Conservation (phyloP, 1,140 invertebrate genomes). For the Philaenus spumarius region DNA sequence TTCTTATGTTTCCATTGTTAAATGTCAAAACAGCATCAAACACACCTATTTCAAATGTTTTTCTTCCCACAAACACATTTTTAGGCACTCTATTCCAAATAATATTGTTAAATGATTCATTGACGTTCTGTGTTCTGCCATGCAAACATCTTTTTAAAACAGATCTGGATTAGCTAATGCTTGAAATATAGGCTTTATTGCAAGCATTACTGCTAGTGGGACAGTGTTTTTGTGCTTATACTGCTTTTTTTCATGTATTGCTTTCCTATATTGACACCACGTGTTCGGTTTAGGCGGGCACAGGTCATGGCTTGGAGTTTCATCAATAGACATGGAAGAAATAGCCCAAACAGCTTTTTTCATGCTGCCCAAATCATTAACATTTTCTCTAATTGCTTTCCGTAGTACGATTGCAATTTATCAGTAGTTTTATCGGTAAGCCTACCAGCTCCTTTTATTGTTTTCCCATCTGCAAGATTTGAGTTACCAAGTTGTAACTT, state of each 20-base stretch:
- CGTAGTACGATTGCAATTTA: constrained; percentile 5
- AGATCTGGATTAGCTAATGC: neutral
- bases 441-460: neutral
- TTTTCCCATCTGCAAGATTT: neutral
- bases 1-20: neutral
- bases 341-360: constrained; percentile 13
- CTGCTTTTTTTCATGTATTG: constrained; percentile 15
- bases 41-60: too few relatives aligned
- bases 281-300: constrained; percentile 30
- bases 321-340: constrained; percentile 11
- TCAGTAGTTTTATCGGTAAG: constrained; percentile 6
- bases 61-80: too few relatives aligned
- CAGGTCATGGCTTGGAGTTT: constrained; percentile 20
- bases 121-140: too few relatives aligned
- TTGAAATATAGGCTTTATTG: neutral
- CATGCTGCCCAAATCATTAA: constrained; percentile 7
- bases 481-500: neutral
- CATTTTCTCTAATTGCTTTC: constrained; percentile 10
- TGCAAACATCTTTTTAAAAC: too few relatives aligned
- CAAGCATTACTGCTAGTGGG: too few relatives aligned
- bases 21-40: neutral
- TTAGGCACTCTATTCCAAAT: too few relatives aligned
- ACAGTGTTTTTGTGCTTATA: constrained; percentile 11
- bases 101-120: too few relatives aligned
- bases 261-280: constrained; percentile 34